These are phyloP conservation scores for Kryptolebias marmoratus DNA, from an alignment of 2,113 vertebrate species.

Conservation along the genomic window DNA sequence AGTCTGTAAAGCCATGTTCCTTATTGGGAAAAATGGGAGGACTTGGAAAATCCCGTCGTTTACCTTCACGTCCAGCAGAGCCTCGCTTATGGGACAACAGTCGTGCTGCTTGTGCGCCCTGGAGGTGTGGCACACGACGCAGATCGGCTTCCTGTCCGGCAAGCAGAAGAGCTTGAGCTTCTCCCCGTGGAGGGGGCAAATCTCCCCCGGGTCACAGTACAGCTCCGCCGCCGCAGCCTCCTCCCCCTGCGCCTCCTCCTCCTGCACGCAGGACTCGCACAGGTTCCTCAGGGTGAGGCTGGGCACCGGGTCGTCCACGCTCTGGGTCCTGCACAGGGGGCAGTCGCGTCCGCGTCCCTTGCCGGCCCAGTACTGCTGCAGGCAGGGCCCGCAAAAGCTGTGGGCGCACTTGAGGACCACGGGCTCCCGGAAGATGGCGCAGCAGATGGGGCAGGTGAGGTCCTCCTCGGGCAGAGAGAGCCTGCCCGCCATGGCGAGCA, in stretches of 20 bases:
- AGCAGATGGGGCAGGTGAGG: slow-evolving; percentile 77
- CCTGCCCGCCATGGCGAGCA: slow-evolving; percentile 60
- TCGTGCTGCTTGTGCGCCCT: slow-evolving; percentile 76
- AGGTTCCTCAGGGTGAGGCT: slow-evolving; percentile 77
- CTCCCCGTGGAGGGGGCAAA: slow-evolving; percentile 72
- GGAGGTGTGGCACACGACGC: slow-evolving; percentile 77
- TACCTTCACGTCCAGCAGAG: slow-evolving; percentile 70
- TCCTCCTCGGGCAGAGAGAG: slow-evolving; percentile 67
- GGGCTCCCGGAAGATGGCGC: slow-evolving; percentile 73
- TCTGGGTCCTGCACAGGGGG: slow-evolving; percentile 68
- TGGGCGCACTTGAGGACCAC: slow-evolving; percentile 81
- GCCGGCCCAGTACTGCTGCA: slow-evolving; percentile 66
- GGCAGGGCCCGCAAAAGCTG: slow-evolving; percentile 76
- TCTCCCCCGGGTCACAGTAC: slow-evolving; percentile 51
- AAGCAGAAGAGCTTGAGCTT: slow-evolving; percentile 78
- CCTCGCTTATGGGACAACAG: slow-evolving; percentile 73
- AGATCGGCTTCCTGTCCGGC: slow-evolving; percentile 72
- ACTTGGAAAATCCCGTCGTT: not conserved
- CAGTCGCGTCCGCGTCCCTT: slow-evolving; percentile 45
- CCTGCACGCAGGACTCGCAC: slow-evolving; percentile 66
- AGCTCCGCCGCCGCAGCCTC: slow-evolving; percentile 10
- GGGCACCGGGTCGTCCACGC: slow-evolving; percentile 62
- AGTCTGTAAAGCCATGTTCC: too few relatives aligned
- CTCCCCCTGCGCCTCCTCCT: slow-evolving; percentile 59
- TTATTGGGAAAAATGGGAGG: too few relatives aligned